Base-by-base conservation (phyloP, 2,113 vertebrate genomes). In the Rhagologus leucostigma region DNA sequence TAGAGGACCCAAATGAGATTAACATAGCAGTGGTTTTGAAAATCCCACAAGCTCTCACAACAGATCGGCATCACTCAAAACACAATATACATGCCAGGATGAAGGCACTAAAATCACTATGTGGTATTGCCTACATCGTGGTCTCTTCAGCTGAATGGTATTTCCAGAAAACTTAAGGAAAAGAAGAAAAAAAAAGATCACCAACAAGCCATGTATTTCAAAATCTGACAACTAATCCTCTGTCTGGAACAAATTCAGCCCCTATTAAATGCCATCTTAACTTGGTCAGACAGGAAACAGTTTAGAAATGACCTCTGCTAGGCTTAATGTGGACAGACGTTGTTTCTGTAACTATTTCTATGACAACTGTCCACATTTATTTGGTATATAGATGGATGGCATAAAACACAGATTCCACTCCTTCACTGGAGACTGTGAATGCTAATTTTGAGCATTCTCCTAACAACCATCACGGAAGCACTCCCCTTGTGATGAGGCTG, bases 31-130 rank as follows among this genome's bases (percentile, higher is more conserved):
- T 27, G 89, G 84, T 78, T 97, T 95, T 75, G 87, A 80, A 86
- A 94, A 95, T 83, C 73, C 82, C 90, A 86, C 60, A 89, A 84
- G 76, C 76, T 94, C 83, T 92, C 82, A 80, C 74, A 90, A 94
- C 74, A 90, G 70, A 87, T 77, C 22, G n/a, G 56, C 79, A 75
- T 81, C 92, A 81, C 90, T 81, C 46, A 83, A 74, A 90, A 64
- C 84, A 91, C 59, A 86, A 65, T 52, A 62, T 33, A 26, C 65
- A 21, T 4, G 27, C 59, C 69, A 89, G 37, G 59, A 93, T 33
- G 71, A 92, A 96, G 64, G 65, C 74, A 57, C 41, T 53, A 39
- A 82, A 71, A 69, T 33, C 18, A 6, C 49, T 70, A 26, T 8
- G 39, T 53, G 65, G 11, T 24, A 59, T 13, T 82, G 74, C 47